Evolutionary conservation across 2,888 invertebrate genomes (phyloP).

Genomic region (Lithophane leautieri): DNA sequence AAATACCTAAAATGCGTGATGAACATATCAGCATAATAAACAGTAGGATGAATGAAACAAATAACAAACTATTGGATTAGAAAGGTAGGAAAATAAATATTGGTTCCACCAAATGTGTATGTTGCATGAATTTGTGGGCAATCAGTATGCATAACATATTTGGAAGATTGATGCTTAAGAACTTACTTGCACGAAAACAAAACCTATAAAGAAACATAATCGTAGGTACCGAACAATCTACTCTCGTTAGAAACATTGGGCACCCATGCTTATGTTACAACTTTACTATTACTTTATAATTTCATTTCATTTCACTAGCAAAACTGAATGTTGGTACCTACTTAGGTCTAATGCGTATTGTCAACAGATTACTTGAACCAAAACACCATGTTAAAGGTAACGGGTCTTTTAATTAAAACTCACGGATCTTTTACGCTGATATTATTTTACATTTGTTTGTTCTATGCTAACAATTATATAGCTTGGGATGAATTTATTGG

Average conservation of each 20-base stretch:
- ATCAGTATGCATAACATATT: constrained; percentile 2
- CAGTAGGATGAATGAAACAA: neutral
- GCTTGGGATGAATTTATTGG: constrained; percentile 31
- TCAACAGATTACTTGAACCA: constrained; percentile 4
- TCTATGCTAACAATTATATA: constrained; percentile 15
- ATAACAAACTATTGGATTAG: constrained; percentile 2
- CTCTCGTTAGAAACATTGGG: neutral
- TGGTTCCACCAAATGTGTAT: constrained; percentile 11
- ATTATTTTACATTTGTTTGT: constrained; percentile 10
- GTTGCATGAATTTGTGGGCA: neutral
- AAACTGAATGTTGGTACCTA: constrained; percentile 1
- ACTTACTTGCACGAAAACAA: constrained; percentile 5
- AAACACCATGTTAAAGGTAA: constrained; percentile 28
- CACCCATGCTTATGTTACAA: constrained; percentile 2
- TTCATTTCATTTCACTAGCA: too few relatives aligned
- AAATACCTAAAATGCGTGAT: neutral
- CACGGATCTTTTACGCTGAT: neutral
- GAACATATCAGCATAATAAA: neutral
- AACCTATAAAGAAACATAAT: neutral
- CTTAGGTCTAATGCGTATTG: constrained; percentile 13
- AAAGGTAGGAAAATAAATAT: constrained; percentile 28
- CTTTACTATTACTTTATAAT: too few relatives aligned
- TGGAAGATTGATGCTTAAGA: constrained; percentile 17
- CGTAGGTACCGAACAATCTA: neutral
- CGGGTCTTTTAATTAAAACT: neutral